Conservation (phyloP, 2,113 vertebrate genomes). For the Andinoacara biseriatus region DNA sequence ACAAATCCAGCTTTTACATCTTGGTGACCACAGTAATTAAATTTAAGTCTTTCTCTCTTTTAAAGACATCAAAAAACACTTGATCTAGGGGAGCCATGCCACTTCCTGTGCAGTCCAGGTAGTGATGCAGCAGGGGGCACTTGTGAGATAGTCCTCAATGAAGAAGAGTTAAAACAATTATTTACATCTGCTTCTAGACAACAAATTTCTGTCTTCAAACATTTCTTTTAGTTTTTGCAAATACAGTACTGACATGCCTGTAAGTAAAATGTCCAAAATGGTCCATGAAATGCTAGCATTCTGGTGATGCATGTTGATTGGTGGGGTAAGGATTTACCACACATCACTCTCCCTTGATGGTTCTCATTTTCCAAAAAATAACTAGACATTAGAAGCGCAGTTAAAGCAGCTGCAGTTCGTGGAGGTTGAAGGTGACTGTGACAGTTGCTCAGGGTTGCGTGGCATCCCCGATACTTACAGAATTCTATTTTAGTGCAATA, state of each 20-base stretch:
- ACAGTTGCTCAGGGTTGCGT: neutral
- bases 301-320: neutral
- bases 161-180: neutral
- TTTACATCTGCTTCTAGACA: neutral
- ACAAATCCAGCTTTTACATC: neutral
- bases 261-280: neutral
- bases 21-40: neutral
- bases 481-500: no score
- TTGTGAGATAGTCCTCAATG: neutral
- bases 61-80: neutral
- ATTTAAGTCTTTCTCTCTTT: neutral
- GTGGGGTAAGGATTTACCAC: no score
- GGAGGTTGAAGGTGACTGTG: neutral
- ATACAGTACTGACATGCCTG: neutral
- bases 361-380: neutral
- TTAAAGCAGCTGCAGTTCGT: neutral
- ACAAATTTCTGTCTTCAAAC: accelerated
- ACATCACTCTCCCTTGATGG: accelerated
- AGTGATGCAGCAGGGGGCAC: neutral
- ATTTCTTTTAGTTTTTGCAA: neutral
- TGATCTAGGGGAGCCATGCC: accelerated
- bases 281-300: neutral
- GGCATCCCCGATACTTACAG: neutral
- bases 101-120: neutral
- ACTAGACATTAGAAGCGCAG: neutral